Base-by-base conservation (phyloP, 1,140 invertebrate species). In the Arion vulgaris region DNA sequence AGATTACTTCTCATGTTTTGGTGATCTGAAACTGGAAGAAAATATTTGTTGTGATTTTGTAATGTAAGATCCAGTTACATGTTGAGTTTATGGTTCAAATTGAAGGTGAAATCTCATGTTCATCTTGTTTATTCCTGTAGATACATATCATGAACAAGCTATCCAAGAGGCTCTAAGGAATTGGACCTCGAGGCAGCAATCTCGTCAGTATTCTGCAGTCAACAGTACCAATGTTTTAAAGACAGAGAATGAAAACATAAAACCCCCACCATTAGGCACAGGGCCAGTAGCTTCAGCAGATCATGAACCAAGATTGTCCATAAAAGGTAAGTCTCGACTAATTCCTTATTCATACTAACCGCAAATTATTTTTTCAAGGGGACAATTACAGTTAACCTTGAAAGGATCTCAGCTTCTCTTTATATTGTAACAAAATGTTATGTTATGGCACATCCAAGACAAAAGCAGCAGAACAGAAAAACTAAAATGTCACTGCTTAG, bases 111-210 rank as follows among this genome's bases (percentile, higher is more conserved):
- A n/a, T n/a, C n/a, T n/a, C n/a, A n/a, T n/a, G n/a, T n/a, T n/a
- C n/a, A n/a, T n/a, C n/a, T n/a, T n/a, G 23, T 23, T n/a, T 75
- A 17, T 75, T 74, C 26, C 82, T 87, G 75, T 38, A 91, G 90
- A 91, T 80, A 88, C 89, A 0, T 90, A 90, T 84, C 88, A 90
- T 85, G 89, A 90, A 38, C 87, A 91, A 39, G 88, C 88, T 1
- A 89, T 92, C 26, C 87, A 91, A 23, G 90, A 90, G 34, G 91
- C 91, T 13, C 85, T 92, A 41, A 90, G 90, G 80, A 84, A 88
- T 32, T 79, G 92, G 41, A 86, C 89, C 13, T 39, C 89, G 49
- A 76, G 89, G n/a, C 91, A 92, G 68, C 90, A 92, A 75, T 86
- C 90, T 5, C 84, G 91, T 0, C 90, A 92, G 80, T 92, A 92